Evolutionary conservation across 2,888 invertebrate genomes (phyloP).

Genomic region (Agrilus cyanescens): DNA sequence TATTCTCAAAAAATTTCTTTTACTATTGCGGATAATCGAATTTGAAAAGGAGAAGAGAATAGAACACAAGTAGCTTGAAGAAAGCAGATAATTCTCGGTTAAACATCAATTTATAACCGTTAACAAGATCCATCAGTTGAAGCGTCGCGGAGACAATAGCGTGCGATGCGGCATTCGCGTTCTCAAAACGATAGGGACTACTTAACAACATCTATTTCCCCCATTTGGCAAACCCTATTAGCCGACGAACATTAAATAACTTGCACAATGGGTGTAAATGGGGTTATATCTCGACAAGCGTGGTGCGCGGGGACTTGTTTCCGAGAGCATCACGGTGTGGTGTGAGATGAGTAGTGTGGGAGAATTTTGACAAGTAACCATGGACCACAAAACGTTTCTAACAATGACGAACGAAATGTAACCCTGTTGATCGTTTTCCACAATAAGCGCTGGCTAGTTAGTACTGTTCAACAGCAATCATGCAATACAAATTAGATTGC

Average conservation of each 20-base stretch:
- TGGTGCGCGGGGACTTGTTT: too few species aligned
- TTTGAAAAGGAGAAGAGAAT: too few species aligned
- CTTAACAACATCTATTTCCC: slow-evolving; percentile 33
- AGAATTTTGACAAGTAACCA: slow-evolving; percentile 34
- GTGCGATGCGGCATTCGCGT: too few species aligned
- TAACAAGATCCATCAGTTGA: slow-evolving; percentile 18
- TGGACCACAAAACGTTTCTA: slow-evolving; percentile 17
- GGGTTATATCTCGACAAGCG: slow-evolving; percentile 31
- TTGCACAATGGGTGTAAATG: slow-evolving; percentile 36
- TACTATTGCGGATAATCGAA: too few species aligned
- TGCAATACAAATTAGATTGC: too few species aligned
- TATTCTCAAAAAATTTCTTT: too few species aligned
- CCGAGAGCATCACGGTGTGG: too few species aligned
- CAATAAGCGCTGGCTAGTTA: too few species aligned
- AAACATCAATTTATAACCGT: slow-evolving; percentile 12
- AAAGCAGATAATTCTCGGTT: too few species aligned
- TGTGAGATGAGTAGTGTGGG: slow-evolving; percentile 33
- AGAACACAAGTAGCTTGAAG: too few species aligned
- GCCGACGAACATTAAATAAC: slow-evolving; percentile 34
- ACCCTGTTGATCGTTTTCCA: neutral
- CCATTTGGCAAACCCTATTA: slow-evolving; percentile 30
- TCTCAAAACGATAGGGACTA: slow-evolving; percentile 32
- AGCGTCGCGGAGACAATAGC: too few species aligned
- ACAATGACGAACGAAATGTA: neutral
- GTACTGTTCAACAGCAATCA: too few species aligned